Conservation (phyloP, 2,113 vertebrate species). For the Mohoua ochrocephala region DNA sequence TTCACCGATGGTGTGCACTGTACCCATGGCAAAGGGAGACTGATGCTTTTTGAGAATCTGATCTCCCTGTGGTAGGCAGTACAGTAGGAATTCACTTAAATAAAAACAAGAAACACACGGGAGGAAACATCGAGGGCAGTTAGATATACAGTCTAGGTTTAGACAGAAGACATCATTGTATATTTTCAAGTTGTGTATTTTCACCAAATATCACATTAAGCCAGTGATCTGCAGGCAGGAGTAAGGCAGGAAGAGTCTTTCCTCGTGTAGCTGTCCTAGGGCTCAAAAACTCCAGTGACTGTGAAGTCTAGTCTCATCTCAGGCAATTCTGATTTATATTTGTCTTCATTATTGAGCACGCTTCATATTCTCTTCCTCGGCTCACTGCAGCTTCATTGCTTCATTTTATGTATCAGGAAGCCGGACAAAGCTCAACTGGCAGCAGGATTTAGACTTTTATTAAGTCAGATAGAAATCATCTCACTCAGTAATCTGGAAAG, state of each 20-base stretch:
- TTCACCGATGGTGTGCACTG: neutral
- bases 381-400: neutral
- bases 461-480: constrained; percentile 24
- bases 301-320: neutral
- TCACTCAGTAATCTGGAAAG: constrained; percentile 14
- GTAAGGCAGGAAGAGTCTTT: neutral
- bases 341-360: neutral
- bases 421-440: neutral
- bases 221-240: neutral
- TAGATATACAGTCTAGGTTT: neutral
- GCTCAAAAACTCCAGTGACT: neutral
- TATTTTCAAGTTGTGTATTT: neutral
- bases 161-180: neutral
- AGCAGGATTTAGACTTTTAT: constrained; percentile 10
- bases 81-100: neutral
- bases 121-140: neutral
- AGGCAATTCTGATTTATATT: neutral
- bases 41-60: neutral
- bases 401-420: neutral
- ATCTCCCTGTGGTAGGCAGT: neutral
- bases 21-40: neutral
- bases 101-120: neutral
- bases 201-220: neutral
- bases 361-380: neutral
- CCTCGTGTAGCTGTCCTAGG: neutral